phyloP scores from a whole-genome alignment of 1,140 invertebrate genomes.

The Heliconius eleuchia region DNA sequence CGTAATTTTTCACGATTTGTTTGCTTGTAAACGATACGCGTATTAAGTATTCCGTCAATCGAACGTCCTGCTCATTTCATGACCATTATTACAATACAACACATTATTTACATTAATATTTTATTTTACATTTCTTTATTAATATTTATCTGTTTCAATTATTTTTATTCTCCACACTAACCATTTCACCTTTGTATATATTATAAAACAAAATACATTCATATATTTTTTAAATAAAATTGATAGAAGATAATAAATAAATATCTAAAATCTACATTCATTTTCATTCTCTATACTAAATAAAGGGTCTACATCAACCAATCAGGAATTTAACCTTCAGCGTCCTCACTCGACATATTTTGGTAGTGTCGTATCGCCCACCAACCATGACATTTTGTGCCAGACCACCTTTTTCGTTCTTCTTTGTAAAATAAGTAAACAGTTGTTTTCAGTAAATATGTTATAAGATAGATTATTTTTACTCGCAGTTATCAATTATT shows the following conservation, averaged over 20 bases:
- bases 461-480: slow-evolving; percentile 23
- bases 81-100: too few species aligned
- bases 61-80: neutral
- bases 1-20: too few species aligned
- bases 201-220: too few species aligned
- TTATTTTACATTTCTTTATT: neutral
- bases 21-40: too few species aligned
- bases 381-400: slow-evolving; percentile 31
- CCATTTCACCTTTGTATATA: too few species aligned
- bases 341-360: slow-evolving; percentile 45
- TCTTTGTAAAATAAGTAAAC: slow-evolving; percentile 24
- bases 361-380: slow-evolving; percentile 38
- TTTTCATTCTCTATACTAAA: neutral
- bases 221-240: too few species aligned
- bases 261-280: too few species aligned
- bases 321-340: slow-evolving; percentile 40
- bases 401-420: slow-evolving; percentile 26
- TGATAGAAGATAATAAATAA: too few species aligned
- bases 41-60: neutral
- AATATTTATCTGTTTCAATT: neutral
- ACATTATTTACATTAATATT: neutral
- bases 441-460: slow-evolving; percentile 1
- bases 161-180: too few species aligned
- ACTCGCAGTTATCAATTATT: slow-evolving; percentile 11
- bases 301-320: slow-evolving; percentile 2